These are phyloP conservation scores for Hippopotamyrus pictus DNA, from an alignment of 2,797 vertebrate genomes.

Conservation along the genomic window DNA sequence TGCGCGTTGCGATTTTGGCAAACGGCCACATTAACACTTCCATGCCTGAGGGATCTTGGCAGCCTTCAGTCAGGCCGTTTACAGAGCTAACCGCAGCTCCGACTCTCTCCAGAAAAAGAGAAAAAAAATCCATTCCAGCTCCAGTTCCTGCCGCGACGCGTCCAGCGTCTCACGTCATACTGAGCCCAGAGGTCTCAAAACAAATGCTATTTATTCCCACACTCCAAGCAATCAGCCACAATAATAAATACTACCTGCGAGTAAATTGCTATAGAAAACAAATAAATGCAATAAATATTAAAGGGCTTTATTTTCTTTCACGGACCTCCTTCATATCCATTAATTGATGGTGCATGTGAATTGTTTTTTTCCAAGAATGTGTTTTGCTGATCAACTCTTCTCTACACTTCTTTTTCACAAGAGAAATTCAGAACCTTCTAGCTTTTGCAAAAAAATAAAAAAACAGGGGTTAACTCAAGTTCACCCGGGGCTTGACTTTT, in stretches of 20 bases:
- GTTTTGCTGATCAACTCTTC: neutral
- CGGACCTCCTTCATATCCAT: neutral
- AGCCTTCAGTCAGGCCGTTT: slow-evolving; percentile 57
- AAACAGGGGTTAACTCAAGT: no score
- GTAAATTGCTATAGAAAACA: neutral
- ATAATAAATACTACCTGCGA: neutral
- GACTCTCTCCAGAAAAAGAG: slow-evolving; percentile 31
- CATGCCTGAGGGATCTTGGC: slow-evolving; percentile 53
- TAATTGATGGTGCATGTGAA: neutral
- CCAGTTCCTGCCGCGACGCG: neutral
- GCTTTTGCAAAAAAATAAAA: no score
- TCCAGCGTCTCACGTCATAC: slow-evolving; percentile 23
- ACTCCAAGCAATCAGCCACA: no score
- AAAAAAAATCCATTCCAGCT: slow-evolving; percentile 19
- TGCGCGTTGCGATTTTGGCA: slow-evolving; percentile 42
- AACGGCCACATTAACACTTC: slow-evolving; percentile 62
- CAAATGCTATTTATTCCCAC: neutral
- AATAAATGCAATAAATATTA: neutral
- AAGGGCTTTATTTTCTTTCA: neutral
- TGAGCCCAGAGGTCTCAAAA: slow-evolving; percentile 15
- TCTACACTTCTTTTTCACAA: neutral
- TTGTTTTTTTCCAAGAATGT: neutral
- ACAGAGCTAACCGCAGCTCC: slow-evolving; percentile 48
- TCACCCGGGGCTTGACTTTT: no score
- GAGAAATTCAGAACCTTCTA: neutral